These are phyloP conservation scores for Agelaius tricolor DNA, from an alignment of 2,113 vertebrate species.

Conservation along the genomic window DNA sequence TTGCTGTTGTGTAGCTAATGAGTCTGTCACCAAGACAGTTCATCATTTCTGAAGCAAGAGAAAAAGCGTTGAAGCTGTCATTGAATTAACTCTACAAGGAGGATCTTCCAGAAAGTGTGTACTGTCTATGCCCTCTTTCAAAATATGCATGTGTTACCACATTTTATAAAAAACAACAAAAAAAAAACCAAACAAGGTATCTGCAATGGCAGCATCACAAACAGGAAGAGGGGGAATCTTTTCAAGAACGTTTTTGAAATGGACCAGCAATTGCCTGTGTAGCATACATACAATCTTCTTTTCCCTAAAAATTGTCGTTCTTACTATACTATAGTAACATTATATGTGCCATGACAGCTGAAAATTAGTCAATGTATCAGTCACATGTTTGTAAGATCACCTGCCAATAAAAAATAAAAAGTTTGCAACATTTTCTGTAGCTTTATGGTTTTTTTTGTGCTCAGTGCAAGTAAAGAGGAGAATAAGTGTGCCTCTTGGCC, in stretches of 20 bases:
- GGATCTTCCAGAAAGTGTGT: not conserved
- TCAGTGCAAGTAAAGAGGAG: not conserved
- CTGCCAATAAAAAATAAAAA: not conserved
- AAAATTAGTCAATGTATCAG: not conserved
- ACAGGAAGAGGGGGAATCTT: not conserved
- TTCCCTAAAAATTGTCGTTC: not conserved
- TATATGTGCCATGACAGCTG: not conserved
- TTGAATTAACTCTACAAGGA: not conserved
- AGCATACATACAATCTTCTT: not conserved
- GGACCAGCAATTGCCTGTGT: not conserved
- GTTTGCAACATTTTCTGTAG: not conserved
- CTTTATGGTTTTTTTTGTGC: not conserved
- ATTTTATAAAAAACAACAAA: not conserved
- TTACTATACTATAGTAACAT: not conserved
- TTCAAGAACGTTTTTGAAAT: not conserved
- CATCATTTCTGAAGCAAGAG: not conserved
- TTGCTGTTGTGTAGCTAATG: not conserved
- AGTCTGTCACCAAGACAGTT: not conserved
- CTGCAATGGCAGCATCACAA: not conserved
- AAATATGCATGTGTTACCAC: accelerated
- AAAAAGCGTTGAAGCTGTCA: not conserved
- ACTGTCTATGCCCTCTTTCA: not conserved
- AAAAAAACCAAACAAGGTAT: accelerated
- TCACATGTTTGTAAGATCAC: not conserved
- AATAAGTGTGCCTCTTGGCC: not conserved